Base-by-base conservation (phyloP, 2,888 invertebrate species). In the Dynastes tityus region DNA sequence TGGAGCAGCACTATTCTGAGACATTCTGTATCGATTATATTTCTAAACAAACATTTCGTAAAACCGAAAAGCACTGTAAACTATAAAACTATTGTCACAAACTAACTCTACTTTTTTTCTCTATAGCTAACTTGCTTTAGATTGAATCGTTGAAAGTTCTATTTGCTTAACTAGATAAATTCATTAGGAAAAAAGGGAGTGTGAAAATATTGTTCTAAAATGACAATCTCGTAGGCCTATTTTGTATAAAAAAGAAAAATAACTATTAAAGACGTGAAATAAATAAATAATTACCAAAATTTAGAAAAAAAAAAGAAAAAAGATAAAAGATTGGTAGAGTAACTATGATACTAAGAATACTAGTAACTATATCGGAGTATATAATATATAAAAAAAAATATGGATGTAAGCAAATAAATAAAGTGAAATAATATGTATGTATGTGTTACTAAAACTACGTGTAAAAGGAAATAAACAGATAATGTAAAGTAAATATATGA, bases 151-250 rank as follows among this genome's bases (percentile, higher is more conserved):
- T 22, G 22, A 8, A 45, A 45, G 8, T 45, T 45, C 45, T 45
- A 45, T 45, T 45, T 8, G 45, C 45, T 45, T 45, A 45, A 11
- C 2, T 45, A 22, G 22, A 5, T 37, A 37, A 37, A 37, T 37
- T 37, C 32, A 5, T 37, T 37, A 37, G 32, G 6, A 37, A 45
- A 45, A 11, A 45, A 45, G 11, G 8, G 8, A 11, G 45, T 45
- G 45, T 45, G 11, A 29, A 32, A 32, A 63, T 29, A 32, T 63
- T 68, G 68, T 68, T 68, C 68, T 65, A 78, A 85, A 87, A 86
- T 85, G 88, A 88, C 88, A 88, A 88, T 88, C 88, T 86, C 83
- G 83, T 86, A 87, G 87, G 88, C 88, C 88, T 88, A 88, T 87
- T 87, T 87, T 87, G 84, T 87, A 86, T 83, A 82, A 82, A 37